Base-by-base conservation (phyloP, 2,888 invertebrate species). In the Erpobdella octoculata region DNA sequence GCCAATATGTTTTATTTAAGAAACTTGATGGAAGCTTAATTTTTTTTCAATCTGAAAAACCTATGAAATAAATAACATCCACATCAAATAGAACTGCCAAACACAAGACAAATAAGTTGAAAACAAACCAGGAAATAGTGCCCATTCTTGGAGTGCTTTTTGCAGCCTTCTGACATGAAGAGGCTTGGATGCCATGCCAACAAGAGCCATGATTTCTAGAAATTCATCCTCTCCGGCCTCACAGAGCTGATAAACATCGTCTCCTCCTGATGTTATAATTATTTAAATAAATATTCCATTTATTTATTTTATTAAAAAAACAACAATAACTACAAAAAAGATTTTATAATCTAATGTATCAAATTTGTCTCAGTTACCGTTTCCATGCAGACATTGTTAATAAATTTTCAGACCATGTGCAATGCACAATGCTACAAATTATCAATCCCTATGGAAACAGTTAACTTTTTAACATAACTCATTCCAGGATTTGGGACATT, bases 221-320 rank as follows among this genome's bases (percentile, higher is more conserved):
- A 98, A 98, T 83, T 98, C 98, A 80, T 93, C 93, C 83, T 98
- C 96, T 31, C 96, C 96, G 6, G 97, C 96, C 80, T 97, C 96
- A 83, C 96, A 96, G 25, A 98, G 86, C 83, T 98, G 97, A 81
- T 96, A 94, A 8, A 98, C 94, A 83, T 98, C 98, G 82, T 98
- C 98, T 31, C 98, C 98, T 75, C 97, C 92, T 91, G 84, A n/a
- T n/a, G n/a, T 18, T 41, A 41, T 15, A 41, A 41, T 15, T n/a
- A n/a, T n/a, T n/a, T n/a, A n/a, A n/a, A n/a, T n/a, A n/a, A n/a
- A 35, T 21, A 21, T 6, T 25, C 21, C 8, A 64, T 6, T 12
- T 0, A 64, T 3, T 3, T 18, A 21, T 59, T 59, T 59, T 33
- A 59, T n/a, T 18, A 15, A 59, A 58, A 58, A 6, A 25, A n/a